Evolutionary conservation across 1,140 invertebrate genomes (phyloP).

Genomic region (Littorina saxatilis): DNA sequence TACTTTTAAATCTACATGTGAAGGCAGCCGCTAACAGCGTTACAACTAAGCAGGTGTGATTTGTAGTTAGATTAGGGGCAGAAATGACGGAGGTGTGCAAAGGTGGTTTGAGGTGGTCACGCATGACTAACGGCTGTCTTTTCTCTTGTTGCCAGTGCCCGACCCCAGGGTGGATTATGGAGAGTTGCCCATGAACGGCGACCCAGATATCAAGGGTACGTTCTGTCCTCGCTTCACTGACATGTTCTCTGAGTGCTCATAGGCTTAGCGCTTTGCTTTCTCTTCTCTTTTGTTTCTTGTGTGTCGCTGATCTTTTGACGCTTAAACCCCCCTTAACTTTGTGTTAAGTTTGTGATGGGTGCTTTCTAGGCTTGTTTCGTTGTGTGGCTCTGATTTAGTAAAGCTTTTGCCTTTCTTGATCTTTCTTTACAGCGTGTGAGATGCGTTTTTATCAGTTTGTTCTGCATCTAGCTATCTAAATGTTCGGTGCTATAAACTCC

Average conservation of each 20-base stretch:
- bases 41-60: too few species aligned
- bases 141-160: slow-evolving; percentile 51
- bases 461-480: too few species aligned
- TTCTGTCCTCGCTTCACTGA: background rate
- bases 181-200: slow-evolving; percentile 66
- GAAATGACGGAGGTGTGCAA: background rate
- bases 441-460: too few species aligned
- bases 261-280: background rate
- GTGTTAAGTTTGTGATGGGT: too few species aligned
- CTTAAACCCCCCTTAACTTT: background rate
- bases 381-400: too few species aligned
- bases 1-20: too few species aligned
- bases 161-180: slow-evolving; percentile 67
- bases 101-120: background rate
- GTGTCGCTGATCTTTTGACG: background rate
- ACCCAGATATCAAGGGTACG: slow-evolving; percentile 73
- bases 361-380: too few species aligned
- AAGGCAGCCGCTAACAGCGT: too few species aligned
- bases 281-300: background rate
- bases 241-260: background rate
- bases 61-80: too few species aligned
- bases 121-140: background rate
- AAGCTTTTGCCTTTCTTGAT: too few species aligned
- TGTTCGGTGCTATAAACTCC: too few species aligned
- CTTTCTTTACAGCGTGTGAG: too few species aligned